Base-by-base conservation (phyloP, 92 coral and sea anemone species). In the Actinernus sp. region DNA sequence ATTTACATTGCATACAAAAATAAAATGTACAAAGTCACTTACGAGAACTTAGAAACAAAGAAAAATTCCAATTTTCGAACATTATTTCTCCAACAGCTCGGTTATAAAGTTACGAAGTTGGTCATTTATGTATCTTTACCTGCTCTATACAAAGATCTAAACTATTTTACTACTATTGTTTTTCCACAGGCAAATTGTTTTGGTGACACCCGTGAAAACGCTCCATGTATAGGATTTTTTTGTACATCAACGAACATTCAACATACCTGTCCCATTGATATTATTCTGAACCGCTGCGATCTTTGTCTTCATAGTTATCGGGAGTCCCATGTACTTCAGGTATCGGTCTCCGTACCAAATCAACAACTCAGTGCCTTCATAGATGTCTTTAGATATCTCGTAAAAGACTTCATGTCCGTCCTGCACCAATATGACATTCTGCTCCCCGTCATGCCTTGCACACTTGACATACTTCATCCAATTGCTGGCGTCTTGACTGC, bases 401-500 rank as follows among this genome's bases (percentile, higher is more conserved):
- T 87, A 94, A 55, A 59, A 94, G 40, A 94, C 80, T 12, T 94
- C 86, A 23, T 86, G 74, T 2, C 85, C 92, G n/a, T 91, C 98
- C 65, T 94, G 98, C 9, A 87, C 81, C 19, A 94, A 69, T 12
- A 87, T 65, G 29, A 94, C 63, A 69, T 94, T 94, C 65, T 94
- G 98, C 25, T 94, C 98, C 4, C 95, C 86, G 6, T 91, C 97
- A 47, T 94, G 97, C 33, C 98, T 78, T 30, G 98, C 98, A 44
- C 99, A 95, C 59, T 95, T 90, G 19, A 91, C 91, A 49, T 82
- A 82, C 63, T 91, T 95, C 92, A 95, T 83, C 99, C 99, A 95
- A 54, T 95, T 95, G 41, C 70, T 76, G 18, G 74, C 45, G 76
- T 95, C 99, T 32, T 73, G 74, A 30, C 88, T 84, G 1, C 97